Percentiles rank a stretch among this genome's conserved stretches.
phyloP scores from a whole-genome alignment of 2,888 invertebrate species.

The Melieria omissa region DNA sequence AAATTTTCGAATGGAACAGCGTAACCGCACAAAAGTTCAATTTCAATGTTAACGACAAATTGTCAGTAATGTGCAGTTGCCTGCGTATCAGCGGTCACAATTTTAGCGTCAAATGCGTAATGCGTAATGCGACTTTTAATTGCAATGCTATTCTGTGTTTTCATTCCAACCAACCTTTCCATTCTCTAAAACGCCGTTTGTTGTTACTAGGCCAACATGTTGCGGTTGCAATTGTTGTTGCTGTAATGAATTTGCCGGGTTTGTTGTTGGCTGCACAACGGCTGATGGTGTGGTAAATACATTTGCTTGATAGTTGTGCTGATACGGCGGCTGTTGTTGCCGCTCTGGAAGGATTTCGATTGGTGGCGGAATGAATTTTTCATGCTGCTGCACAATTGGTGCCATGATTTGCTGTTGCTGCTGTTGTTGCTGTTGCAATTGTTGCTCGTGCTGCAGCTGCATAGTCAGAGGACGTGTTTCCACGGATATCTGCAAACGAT shows the following conservation, averaged over 20 bases:
- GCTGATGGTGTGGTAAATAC: constrained; percentile 55
- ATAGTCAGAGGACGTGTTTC: constrained; percentile 59
- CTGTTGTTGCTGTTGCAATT: constrained; percentile 44
- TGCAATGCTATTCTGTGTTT: no score
- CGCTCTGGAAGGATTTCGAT: constrained; percentile 59
- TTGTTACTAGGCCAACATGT: constrained; percentile 45
- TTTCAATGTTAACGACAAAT: no score
- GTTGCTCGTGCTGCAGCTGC: constrained; percentile 42
- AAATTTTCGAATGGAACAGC: no score
- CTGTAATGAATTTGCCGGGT: constrained; percentile 34
- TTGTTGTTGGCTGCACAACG: constrained; percentile 34
- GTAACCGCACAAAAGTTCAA: no score
- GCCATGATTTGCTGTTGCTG: constrained; percentile 38
- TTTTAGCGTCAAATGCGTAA: no score
- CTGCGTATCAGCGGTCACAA: no score
- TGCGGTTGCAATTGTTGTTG: constrained; percentile 41
- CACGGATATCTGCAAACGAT: constrained; percentile 57
- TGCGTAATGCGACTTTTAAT: no score
- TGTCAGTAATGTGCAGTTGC: no score
- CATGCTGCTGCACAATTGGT: constrained; percentile 39
- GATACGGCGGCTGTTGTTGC: constrained; percentile 48
- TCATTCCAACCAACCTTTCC: constrained; percentile 57
- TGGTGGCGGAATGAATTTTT: constrained; percentile 62
- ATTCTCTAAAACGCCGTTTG: constrained; percentile 62
- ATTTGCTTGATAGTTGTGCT: constrained; percentile 54